phyloP scores from a whole-genome alignment of 2,113 vertebrate species.

The Cnemophilus loriae region DNA sequence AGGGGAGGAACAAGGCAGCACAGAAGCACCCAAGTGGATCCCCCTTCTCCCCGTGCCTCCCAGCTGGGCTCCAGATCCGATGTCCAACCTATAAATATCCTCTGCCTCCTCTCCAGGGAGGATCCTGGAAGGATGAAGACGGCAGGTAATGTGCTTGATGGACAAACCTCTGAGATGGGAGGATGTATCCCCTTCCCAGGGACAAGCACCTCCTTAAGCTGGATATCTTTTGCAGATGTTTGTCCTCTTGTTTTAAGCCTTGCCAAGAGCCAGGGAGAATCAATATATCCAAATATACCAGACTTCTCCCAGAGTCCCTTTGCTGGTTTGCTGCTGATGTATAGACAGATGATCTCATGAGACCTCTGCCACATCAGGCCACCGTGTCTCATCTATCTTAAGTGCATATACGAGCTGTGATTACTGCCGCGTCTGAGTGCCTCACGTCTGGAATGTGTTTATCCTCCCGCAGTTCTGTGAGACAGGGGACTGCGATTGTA shows the following conservation, averaged over 20 bases:
- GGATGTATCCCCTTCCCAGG: neutral
- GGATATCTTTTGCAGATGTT: neutral
- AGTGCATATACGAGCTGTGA: neutral
- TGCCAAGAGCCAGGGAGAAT: neutral
- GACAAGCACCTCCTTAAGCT: neutral
- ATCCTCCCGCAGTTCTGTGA: neutral
- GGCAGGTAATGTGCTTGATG: neutral
- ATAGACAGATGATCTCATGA: constrained; percentile 57
- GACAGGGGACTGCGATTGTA: neutral
- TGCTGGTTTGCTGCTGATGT: constrained; percentile 50
- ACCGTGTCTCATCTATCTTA: constrained; percentile 43
- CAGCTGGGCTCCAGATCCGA: accelerated
- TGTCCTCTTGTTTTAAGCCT: neutral
- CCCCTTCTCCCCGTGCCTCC: neutral
- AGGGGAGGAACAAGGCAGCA: neutral
- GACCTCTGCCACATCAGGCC: constrained; percentile 45
- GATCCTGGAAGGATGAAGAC: neutral
- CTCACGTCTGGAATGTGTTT: constrained; percentile 4
- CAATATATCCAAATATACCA: constrained; percentile 11
- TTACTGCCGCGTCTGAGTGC: neutral
- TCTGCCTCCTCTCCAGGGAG: neutral
- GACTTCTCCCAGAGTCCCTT: constrained; percentile 31
- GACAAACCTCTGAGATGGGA: neutral
- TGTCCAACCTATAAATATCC: neutral
- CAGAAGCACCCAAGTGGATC: neutral